Conservation (phyloP, 2,113 vertebrate species). For the Phalacrocorax carbo region DNA sequence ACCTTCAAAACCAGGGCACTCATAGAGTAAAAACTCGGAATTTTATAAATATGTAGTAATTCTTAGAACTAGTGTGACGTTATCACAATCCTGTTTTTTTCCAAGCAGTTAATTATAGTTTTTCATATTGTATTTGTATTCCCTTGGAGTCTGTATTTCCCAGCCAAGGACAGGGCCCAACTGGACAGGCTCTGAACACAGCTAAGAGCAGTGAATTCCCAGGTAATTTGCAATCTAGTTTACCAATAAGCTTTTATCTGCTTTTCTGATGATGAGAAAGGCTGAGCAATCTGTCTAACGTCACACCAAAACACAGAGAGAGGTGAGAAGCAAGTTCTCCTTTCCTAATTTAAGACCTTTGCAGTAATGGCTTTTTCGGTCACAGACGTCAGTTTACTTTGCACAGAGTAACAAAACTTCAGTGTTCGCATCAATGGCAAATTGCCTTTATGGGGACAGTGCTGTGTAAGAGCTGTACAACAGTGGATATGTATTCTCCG, state of each 20-base stretch:
- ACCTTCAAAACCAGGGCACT: neutral
- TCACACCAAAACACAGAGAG: neutral
- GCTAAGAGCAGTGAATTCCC: neutral
- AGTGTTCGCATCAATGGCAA: fast-evolving
- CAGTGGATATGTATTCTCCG: neutral
- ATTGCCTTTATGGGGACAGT: neutral
- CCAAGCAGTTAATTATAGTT: neutral
- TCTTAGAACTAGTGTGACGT: neutral
- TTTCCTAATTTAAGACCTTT: neutral
- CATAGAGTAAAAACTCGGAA: neutral
- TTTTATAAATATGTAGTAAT: neutral
- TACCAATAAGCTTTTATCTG: neutral
- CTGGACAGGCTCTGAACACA: neutral
- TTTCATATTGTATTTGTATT: neutral
- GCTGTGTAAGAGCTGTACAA: neutral
- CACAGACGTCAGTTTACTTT: neutral
- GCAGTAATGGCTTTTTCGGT: neutral
- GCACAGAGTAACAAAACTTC: neutral
- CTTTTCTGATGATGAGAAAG: neutral
- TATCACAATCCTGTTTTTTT: neutral
- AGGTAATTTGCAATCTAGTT: neutral
- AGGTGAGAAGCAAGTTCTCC: neutral
- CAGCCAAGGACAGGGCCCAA: neutral
- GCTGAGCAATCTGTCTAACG: neutral
- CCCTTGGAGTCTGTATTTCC: neutral